Evolutionary conservation across 2,888 invertebrate genomes (phyloP).

Genomic region (Callyntrura sp.): DNA sequence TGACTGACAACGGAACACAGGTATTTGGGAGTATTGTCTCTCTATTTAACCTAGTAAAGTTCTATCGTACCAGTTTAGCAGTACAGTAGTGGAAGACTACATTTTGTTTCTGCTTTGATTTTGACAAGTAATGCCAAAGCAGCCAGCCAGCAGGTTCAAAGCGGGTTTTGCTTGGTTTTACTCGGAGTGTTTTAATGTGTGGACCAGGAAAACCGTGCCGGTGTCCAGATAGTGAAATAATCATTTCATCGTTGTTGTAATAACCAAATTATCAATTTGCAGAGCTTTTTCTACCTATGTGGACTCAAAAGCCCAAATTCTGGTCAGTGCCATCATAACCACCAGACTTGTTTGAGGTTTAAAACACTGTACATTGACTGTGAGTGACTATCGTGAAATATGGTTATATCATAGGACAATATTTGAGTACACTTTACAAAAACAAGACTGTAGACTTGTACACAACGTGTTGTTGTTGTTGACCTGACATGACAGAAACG

Average conservation of each 20-base stretch:
- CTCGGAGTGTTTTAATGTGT: no score
- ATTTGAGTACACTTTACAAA: slow-evolving; percentile 38
- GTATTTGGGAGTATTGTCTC: slow-evolving; percentile 3
- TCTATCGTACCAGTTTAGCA: no score
- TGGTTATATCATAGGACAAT: slow-evolving; percentile 31
- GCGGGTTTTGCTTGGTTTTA: neutral
- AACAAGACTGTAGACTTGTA: slow-evolving; percentile 24
- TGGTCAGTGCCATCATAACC: neutral
- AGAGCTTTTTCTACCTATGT: neutral
- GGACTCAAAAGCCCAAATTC: neutral
- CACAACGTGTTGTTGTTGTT: no score
- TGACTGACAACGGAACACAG: neutral
- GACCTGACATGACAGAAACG: slow-evolving; percentile 35
- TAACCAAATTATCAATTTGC: neutral
- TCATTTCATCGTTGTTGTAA: neutral
- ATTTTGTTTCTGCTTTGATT: no score
- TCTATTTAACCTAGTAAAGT: no score
- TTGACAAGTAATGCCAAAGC: no score
- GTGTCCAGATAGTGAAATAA: neutral
- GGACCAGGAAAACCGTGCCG: slow-evolving; percentile 15
- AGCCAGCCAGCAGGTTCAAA: neutral
- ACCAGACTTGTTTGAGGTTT: slow-evolving; percentile 29
- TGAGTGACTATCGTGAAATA: slow-evolving; percentile 41
- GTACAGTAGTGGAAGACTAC: no score
- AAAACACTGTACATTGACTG: slow-evolving; percentile 39